Evolutionary conservation across 2,888 invertebrate genomes (phyloP), one percentile per base, ranked within the genome.

Genomic region (Pemphredon lugubris): DNA sequence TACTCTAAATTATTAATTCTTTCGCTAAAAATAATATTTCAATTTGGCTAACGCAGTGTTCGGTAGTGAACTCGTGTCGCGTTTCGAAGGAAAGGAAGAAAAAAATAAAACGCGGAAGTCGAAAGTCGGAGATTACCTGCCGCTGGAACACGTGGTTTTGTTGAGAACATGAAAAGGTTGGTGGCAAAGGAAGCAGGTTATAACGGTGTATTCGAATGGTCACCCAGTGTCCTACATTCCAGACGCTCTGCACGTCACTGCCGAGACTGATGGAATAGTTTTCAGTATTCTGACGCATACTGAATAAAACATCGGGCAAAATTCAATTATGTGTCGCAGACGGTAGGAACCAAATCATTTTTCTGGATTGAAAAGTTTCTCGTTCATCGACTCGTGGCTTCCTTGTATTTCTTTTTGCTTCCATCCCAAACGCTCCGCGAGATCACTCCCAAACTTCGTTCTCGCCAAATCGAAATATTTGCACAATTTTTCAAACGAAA

Each of bases 171-270:
- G 44, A 65, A 44, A 44, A 45, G 34, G 26, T 48, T 45, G n/a
- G 44, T 32, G 61, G 45, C 47, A 61, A 50, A 70, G 40, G 82
- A 85, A 86, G 81, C 81, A 81, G 84, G 83, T 85, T 85, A 84
- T 89, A 89, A 89, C 89, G 89, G 89, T 88, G 80, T 81, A 85
- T 86, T 88, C 81, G 83, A 86, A 85, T 88, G 85, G 79, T 85
- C 82, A 87, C 84, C 83, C 83, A 84, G 84, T 87, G 88, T 87
- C 87, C 89, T 85, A 89, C 84, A 88, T 88, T 84, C 83, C 67
- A 64, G 65, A 61, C 72, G 34, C 60, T 63, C 58, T 55, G 26
- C 66, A 40, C 32, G 40, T 48, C 61, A 53, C 42, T 39, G 18
- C 26, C 1, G 32, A 32, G 16, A 14, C 53, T 47, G 63, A 42